These are phyloP conservation scores for Sthenelais limicola DNA, from an alignment of 2,888 invertebrate genomes.

Conservation along the genomic window DNA sequence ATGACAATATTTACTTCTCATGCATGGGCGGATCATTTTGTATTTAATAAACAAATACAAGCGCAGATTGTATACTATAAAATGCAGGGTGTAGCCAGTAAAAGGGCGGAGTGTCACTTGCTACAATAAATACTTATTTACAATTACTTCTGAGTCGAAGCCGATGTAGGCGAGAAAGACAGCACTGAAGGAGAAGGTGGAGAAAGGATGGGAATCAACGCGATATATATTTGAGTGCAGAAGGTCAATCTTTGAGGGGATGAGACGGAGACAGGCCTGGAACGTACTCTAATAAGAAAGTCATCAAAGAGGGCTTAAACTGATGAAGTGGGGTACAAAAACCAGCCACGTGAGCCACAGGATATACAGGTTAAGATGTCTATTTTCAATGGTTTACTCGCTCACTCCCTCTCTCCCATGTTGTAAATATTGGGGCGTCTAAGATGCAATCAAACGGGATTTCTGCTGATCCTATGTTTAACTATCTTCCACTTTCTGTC, in stretches of 20 bases:
- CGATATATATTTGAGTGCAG: neutral
- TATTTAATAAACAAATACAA: no score
- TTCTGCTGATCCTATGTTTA: slow-evolving; percentile 31
- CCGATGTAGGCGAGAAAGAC: no score
- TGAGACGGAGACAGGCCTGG: neutral
- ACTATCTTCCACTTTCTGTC: slow-evolving; percentile 18
- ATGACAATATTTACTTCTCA: no score
- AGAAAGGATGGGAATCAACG: no score
- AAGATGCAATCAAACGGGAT: slow-evolving; percentile 30
- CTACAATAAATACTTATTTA: no score
- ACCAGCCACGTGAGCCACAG: neutral
- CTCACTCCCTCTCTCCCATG: neutral
- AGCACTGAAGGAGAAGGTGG: no score
- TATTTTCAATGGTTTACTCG: slow-evolving; percentile 28
- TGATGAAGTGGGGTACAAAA: slow-evolving; percentile 4
- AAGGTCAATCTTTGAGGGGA: neutral
- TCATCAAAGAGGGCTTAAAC: slow-evolving; percentile 32
- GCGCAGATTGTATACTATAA: no score
- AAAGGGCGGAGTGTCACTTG: no score
- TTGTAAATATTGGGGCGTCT: slow-evolving; percentile 9
- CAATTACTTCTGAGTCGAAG: no score
- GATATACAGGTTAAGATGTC: slow-evolving; percentile 24
- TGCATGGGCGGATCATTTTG: no score
- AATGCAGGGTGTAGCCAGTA: no score
- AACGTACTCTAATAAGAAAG: slow-evolving; percentile 24